Evolutionary conservation across 2,797 vertebrate genomes (phyloP).

Genomic region (Eospalax fontanierii): DNA sequence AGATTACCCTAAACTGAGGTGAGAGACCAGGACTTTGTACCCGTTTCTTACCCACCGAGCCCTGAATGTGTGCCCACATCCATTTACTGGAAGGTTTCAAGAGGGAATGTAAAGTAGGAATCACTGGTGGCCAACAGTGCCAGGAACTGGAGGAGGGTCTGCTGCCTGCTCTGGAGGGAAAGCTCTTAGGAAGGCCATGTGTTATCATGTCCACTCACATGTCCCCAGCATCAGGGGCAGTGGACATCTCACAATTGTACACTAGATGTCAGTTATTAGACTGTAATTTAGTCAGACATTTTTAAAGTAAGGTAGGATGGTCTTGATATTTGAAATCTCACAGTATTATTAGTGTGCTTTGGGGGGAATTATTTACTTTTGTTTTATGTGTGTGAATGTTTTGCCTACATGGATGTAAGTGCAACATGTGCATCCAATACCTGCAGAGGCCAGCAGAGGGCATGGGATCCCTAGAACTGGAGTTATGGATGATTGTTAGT

Average conservation of each 20-base stretch:
- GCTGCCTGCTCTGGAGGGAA: neutral
- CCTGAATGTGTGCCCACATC: neutral
- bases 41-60: too few species aligned
- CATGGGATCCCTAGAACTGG: too few species aligned
- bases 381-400: too few species aligned
- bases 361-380: too few species aligned
- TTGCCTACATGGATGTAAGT: too few species aligned
- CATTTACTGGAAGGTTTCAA: neutral
- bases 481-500: too few species aligned
- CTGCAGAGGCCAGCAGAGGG: too few species aligned
- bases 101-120: neutral
- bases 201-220: neutral
- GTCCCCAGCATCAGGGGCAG: neutral
- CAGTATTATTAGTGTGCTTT: neutral
- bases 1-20: neutral
- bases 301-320: neutral
- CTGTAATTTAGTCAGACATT: constrained; percentile 1
- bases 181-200: neutral
- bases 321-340: neutral
- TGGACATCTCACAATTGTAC: neutral
- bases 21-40: neutral
- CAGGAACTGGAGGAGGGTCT: neutral
- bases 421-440: too few species aligned
- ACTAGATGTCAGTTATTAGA: neutral
- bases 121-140: neutral